Conservation (phyloP, 2,888 invertebrate species). For the Lottia scabra region DNA sequence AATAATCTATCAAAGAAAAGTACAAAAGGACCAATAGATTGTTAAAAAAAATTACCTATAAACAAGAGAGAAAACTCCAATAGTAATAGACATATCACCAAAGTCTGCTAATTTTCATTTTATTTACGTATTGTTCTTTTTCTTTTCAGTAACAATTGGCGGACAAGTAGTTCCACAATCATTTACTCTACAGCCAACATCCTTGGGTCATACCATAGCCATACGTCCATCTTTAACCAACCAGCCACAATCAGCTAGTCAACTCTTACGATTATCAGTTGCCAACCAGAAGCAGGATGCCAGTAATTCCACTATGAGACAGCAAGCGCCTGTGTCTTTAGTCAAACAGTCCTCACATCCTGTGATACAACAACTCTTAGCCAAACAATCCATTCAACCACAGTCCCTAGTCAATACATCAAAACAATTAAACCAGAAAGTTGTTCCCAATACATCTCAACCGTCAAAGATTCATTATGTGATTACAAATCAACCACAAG, state of each 20-base stretch:
- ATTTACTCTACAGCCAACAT: background rate
- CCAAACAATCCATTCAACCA: constrained; percentile 2
- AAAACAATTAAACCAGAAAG: background rate
- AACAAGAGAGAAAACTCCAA: too few species aligned
- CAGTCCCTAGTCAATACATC: background rate
- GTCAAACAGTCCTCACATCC: constrained; percentile 38
- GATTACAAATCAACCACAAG: background rate
- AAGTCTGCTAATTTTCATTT: too few species aligned
- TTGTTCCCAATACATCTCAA: background rate
- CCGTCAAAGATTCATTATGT: background rate
- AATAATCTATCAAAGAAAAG: too few species aligned
- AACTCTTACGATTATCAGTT: constrained; percentile 14
- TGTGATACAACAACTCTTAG: constrained; percentile 46
- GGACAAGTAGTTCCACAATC: background rate
- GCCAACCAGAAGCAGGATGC: constrained; percentile 1
- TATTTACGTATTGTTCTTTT: too few species aligned
- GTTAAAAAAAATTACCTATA: too few species aligned
- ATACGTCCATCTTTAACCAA: background rate
- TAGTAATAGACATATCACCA: too few species aligned
- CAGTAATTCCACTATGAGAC: background rate
- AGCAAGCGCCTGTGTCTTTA: background rate
- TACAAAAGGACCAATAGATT: too few species aligned
- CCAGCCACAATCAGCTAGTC: constrained; percentile 12
- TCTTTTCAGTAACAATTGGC: background rate
- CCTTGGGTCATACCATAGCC: background rate